Evolutionary conservation across 2,797 vertebrate genomes (phyloP).

Genomic region (Scolopax bukidnonensis): DNA sequence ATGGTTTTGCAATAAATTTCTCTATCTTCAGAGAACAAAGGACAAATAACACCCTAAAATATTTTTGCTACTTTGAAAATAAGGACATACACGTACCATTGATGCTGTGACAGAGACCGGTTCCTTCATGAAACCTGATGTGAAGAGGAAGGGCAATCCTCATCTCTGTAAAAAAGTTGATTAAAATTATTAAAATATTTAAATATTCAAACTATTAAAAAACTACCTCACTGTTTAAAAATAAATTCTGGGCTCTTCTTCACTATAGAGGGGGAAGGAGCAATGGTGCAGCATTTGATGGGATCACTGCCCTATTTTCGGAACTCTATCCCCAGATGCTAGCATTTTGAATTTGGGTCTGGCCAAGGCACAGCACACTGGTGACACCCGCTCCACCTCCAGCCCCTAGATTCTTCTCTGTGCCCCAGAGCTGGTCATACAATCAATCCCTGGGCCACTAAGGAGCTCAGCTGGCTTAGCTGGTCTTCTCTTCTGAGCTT

Average conservation of each 20-base stretch:
- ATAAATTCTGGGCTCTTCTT: neutral
- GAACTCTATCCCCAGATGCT: neutral
- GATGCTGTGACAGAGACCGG: fast-evolving
- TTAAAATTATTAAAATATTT: neutral
- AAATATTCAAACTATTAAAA: neutral
- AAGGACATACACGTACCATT: fast-evolving
- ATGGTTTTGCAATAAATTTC: neutral
- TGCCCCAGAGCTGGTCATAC: neutral
- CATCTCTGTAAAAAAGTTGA: neutral
- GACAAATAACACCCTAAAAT: neutral
- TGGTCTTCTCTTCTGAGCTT: neutral
- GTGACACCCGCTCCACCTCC: neutral
- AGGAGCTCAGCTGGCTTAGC: neutral
- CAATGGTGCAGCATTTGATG: fast-evolving
- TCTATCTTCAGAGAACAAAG: neutral
- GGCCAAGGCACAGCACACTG: neutral
- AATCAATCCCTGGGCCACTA: neutral
- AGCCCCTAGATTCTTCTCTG: neutral
- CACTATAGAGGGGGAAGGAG: neutral
- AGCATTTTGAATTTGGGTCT: neutral
- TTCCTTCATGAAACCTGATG: neutral
- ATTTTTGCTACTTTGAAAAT: neutral
- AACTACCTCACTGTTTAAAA: neutral
- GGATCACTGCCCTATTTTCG: neutral
- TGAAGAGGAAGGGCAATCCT: neutral